phyloP scores from a whole-genome alignment of 2,113 vertebrate species.

The Python bivittatus region DNA sequence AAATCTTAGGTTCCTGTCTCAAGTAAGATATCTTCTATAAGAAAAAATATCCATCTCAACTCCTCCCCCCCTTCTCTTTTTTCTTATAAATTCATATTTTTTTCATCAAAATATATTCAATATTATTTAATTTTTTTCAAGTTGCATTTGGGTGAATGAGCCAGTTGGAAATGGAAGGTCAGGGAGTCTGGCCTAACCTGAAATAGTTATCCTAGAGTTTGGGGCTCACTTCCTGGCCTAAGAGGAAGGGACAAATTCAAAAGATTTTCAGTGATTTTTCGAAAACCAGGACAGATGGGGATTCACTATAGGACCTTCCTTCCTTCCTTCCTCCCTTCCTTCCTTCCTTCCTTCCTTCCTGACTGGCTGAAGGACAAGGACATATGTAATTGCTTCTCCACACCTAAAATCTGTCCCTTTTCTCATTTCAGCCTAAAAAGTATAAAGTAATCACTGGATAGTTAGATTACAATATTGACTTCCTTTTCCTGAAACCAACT shows the following conservation, averaged over 20 bases:
- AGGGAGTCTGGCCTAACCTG: too few species aligned
- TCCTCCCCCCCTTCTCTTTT: neutral
- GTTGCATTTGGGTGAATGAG: neutral
- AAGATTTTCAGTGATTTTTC: neutral
- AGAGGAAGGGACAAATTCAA: neutral
- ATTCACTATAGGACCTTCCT: neutral
- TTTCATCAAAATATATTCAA: neutral
- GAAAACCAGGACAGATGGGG: neutral
- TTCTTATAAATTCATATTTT: neutral
- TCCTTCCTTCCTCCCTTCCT: neutral
- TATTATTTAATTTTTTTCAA: neutral
- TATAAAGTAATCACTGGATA: constrained; percentile 5
- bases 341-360: neutral
- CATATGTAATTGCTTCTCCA: neutral
- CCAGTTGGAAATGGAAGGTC: neutral
- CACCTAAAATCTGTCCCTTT: neutral
- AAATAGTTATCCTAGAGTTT: neutral
- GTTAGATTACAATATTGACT: constrained; percentile 13
- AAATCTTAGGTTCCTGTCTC: neutral
- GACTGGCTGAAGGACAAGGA: constrained; percentile 26
- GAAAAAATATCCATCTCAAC: neutral
- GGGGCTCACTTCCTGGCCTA: neutral
- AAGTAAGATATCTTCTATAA: neutral
- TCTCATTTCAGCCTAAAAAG: neutral
- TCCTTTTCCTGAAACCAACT: constrained; percentile 38